Base-by-base conservation (phyloP, 92 coral and sea anemone genomes). In the Parazoanthus swiftii region DNA sequence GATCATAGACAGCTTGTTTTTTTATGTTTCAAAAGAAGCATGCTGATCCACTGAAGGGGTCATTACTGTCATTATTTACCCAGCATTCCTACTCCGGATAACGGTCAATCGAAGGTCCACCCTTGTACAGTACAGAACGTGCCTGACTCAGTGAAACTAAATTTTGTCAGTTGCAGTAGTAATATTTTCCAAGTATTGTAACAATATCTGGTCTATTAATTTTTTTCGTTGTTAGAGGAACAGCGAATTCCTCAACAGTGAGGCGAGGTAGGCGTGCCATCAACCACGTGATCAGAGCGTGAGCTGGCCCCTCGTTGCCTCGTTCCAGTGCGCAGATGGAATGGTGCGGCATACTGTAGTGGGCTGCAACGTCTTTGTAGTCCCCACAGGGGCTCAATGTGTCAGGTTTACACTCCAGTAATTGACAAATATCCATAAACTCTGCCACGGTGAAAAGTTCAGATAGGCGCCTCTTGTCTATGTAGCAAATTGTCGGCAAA, bases 231-330 rank as follows among this genome's bases (percentile, higher is more conserved):
- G 79, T 85, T 20, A 86, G 67, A 20, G 71, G 25, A 14, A 21
- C 42, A 3, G 86, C 78, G 73, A 90, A 90, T 51, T 86, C 92
- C 44, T 35, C 77, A 46, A 90, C 86, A 79, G 89, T 90, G 44
- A 80, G 82, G 16, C 39, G 6, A 77, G 89, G 82, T 4, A 7
- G 54, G 10, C 16, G 9, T 21, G 88, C 74, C 13, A 36, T n/a
- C 37, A 90, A 85, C 2, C 33, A 63, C 16, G 20, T 58, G 46
- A 90, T 74, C 74, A 90, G 33, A 7, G 88, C 88, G 3, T 77
- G 63, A 14, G 92, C 63, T 14, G 89, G 79, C 9, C 82, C 89
- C 26, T 36, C 88, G 0, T 0, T 4, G 13, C 16, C 65, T 43
- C 16, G 15, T 16, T 65, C 37, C 33, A 82, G 63, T 16, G 46